These are phyloP conservation scores for Sylvilagus bachmani DNA, from an alignment of 2,113 vertebrate species.

Conservation along the genomic window DNA sequence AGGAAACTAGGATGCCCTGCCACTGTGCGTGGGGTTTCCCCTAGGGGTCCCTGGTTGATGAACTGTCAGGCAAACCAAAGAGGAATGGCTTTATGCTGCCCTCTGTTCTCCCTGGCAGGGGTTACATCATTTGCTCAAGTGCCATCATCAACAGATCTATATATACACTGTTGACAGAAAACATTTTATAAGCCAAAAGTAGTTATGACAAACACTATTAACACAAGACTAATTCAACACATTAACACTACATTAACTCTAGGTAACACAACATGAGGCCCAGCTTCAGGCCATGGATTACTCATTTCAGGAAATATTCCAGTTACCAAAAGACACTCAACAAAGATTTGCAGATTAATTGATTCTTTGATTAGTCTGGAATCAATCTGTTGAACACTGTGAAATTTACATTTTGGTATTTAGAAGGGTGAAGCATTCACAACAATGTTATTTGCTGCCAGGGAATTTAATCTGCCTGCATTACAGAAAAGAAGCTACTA, in stretches of 20 bases:
- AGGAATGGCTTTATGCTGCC: constrained; percentile 73
- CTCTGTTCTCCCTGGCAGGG: constrained; percentile 58
- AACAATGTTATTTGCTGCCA: neutral
- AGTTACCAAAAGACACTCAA: neutral
- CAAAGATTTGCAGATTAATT: constrained; percentile 17
- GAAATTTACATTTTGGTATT: constrained; percentile 36
- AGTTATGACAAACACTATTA: constrained; percentile 24
- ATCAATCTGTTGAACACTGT: constrained; percentile 18
- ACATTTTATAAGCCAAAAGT: constrained; percentile 44
- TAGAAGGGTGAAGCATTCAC: neutral
- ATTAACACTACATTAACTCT: neutral
- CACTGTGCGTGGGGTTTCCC: constrained; percentile 68
- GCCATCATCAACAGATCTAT: constrained; percentile 49
- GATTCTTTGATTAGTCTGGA: constrained; percentile 15
- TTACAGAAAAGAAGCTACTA: neutral
- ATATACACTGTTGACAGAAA: constrained; percentile 45
- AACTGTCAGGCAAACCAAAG: constrained; percentile 48
- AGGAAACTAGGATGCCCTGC: constrained; percentile 71
- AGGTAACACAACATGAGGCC: constrained; percentile 4
- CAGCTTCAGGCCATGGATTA: constrained; percentile 18
- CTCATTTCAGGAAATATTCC: constrained; percentile 64
- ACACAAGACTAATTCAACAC: neutral
- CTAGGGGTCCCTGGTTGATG: constrained; percentile 47
- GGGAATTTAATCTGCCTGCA: neutral
- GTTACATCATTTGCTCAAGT: constrained; percentile 45